Conservation (phyloP, 1,140 invertebrate genomes). For the Diachasmimorpha longicaudata region DNA sequence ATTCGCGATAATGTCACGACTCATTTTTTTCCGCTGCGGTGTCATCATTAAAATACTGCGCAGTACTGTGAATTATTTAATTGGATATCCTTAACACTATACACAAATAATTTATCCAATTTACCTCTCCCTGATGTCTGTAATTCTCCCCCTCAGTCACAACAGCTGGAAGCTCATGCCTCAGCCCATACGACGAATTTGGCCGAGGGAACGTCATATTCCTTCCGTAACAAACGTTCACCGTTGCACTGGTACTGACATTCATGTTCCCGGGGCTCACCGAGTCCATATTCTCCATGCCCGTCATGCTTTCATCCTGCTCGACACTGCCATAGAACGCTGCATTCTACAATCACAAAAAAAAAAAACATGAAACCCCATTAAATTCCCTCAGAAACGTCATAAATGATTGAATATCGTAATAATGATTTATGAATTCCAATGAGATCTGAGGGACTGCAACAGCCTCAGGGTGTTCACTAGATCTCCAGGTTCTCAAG, state of each 20-base stretch:
- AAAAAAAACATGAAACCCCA: conserved; percentile 24
- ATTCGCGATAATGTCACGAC: too few species aligned
- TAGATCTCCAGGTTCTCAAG: background rate
- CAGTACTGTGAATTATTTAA: too few species aligned
- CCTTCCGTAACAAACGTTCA: conserved; percentile 59
- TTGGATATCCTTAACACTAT: background rate
- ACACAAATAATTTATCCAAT: conserved; percentile 2
- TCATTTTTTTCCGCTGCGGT: too few species aligned
- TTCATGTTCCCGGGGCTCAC: conserved; percentile 42
- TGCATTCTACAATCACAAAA: conserved; percentile 58
- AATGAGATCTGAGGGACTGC: background rate
- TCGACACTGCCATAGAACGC: conserved; percentile 60
- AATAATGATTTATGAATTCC: background rate
- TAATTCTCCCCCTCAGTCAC: conserved; percentile 69
- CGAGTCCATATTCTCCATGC: conserved; percentile 52
- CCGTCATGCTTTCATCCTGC: conserved; percentile 54
- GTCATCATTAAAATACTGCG: too few species aligned
- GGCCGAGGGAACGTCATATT: conserved; percentile 71
- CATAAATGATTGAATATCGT: background rate
- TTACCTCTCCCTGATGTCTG: conserved; percentile 57
- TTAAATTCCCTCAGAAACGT: background rate
- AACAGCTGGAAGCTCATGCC: conserved; percentile 68
- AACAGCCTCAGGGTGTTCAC: background rate
- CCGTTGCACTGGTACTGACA: conserved; percentile 46
- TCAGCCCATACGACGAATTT: conserved; percentile 54